These are phyloP conservation scores for Listronotus bonariensis DNA, from an alignment of 1,140 invertebrate species.

Conservation along the genomic window DNA sequence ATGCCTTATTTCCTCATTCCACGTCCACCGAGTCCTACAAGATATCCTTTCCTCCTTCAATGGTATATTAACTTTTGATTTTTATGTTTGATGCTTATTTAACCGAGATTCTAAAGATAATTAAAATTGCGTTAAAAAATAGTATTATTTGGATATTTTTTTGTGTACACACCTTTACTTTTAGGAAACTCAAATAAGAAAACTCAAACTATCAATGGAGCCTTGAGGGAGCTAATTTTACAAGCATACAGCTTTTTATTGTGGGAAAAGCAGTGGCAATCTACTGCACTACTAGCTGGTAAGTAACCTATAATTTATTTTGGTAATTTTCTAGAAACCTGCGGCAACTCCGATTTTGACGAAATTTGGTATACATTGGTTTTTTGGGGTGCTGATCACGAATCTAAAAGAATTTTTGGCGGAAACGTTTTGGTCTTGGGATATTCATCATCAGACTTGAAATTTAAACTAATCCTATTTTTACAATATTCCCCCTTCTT, in stretches of 20 bases:
- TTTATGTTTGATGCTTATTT: neutral
- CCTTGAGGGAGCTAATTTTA: conserved; percentile 79
- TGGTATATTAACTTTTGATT: conserved; percentile 32
- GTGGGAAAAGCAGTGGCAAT: conserved; percentile 84
- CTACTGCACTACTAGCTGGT: conserved; percentile 70
- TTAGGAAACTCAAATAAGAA: conserved; percentile 72
- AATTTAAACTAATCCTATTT: too few species aligned
- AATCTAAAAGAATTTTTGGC: too few species aligned
- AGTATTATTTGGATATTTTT: conserved; percentile 1
- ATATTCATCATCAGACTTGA: too few species aligned
- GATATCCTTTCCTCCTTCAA: conserved; percentile 31
- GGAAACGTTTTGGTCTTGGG: too few species aligned
- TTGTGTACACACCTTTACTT: conserved; percentile 41
- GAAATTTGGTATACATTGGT: too few species aligned
- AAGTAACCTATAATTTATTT: too few species aligned
- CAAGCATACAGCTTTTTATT: conserved; percentile 73
- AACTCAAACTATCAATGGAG: conserved; percentile 75
- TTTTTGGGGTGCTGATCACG: too few species aligned
- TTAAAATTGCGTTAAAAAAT: neutral
- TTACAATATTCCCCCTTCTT: too few species aligned
- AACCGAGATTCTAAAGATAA: too few species aligned
- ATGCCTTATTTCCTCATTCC: conserved; percentile 13
- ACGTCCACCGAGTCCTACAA: conserved; percentile 31
- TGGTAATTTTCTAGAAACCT: too few species aligned
- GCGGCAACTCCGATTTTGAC: too few species aligned